Conservation (phyloP, 2,113 vertebrate species). For the Coryphaenoides rupestris region DNA sequence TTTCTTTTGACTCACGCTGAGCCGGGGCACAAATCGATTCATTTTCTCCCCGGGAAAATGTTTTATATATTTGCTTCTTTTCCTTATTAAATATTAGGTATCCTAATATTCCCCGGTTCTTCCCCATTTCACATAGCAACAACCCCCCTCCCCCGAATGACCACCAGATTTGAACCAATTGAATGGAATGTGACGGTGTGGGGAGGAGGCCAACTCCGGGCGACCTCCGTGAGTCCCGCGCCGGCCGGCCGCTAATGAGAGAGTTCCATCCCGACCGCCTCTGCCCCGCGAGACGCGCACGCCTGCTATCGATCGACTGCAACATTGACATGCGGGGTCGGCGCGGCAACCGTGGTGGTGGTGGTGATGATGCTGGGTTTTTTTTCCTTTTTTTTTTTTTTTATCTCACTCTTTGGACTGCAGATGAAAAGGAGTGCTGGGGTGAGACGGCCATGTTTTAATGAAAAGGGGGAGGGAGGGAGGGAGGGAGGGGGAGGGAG, state of each 20-base stretch:
- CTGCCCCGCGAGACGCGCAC: constrained; percentile 50
- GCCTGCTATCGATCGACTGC: constrained; percentile 68
- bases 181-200: constrained; percentile 50
- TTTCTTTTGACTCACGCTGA: too few relatives aligned
- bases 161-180: constrained; percentile 44
- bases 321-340: constrained; percentile 73
- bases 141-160: constrained; percentile 16
- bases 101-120: constrained; percentile 10
- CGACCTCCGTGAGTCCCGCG: constrained; percentile 55
- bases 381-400: too few relatives aligned
- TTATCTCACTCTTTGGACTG: constrained; percentile 70
- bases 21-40: too few relatives aligned
- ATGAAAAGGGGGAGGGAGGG: constrained; percentile 56
- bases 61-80: too few relatives aligned
- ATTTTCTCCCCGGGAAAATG: too few relatives aligned
- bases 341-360: constrained; percentile 60
- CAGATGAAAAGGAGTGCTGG: constrained; percentile 64
- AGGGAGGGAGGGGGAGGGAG: constrained; percentile 20
- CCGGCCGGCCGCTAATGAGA: constrained; percentile 65
- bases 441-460: constrained; percentile 66
- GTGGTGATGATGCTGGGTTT: too few relatives aligned
- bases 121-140: constrained; percentile 24
- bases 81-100: constrained; percentile 2
- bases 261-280: constrained; percentile 54
- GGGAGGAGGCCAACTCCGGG: constrained; percentile 46